Evolutionary conservation across 2,113 vertebrate genomes (phyloP).

Genomic region (Microcebus jonahi): DNA sequence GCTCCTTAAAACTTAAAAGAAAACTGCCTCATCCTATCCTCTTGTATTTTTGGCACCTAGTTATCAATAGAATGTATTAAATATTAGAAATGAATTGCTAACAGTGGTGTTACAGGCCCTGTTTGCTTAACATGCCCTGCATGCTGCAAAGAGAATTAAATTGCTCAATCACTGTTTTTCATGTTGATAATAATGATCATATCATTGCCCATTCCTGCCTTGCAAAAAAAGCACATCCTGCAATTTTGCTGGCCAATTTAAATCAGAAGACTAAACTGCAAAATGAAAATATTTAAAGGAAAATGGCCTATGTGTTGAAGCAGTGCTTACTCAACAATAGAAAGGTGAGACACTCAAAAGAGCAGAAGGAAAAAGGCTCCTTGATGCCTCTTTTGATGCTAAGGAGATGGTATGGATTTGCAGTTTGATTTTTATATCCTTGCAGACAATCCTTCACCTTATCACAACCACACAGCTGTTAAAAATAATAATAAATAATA

Average conservation of each 20-base stretch:
- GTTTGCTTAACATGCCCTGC: neutral
- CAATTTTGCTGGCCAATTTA: constrained; percentile 14
- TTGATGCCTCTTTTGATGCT: neutral
- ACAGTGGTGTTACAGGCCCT: neutral
- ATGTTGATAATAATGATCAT: neutral
- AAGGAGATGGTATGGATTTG: neutral
- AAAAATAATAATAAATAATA: neutral
- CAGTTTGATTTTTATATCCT: neutral
- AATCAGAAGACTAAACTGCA: neutral
- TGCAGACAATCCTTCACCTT: neutral
- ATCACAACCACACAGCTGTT: neutral
- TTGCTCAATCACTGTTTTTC: neutral
- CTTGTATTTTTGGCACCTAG: neutral
- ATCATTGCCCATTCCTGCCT: neutral
- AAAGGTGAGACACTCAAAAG: neutral
- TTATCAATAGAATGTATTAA: neutral
- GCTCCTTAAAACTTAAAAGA: neutral
- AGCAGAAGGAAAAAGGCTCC: neutral
- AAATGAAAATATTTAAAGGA: constrained; percentile 23
- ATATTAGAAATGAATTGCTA: neutral
- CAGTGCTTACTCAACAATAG: neutral
- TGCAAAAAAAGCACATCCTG: neutral
- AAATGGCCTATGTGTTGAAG: neutral
- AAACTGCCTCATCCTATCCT: neutral
- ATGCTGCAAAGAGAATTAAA: neutral